Conservation (phyloP, 1,140 invertebrate genomes). For the Archivesica marissinica region DNA sequence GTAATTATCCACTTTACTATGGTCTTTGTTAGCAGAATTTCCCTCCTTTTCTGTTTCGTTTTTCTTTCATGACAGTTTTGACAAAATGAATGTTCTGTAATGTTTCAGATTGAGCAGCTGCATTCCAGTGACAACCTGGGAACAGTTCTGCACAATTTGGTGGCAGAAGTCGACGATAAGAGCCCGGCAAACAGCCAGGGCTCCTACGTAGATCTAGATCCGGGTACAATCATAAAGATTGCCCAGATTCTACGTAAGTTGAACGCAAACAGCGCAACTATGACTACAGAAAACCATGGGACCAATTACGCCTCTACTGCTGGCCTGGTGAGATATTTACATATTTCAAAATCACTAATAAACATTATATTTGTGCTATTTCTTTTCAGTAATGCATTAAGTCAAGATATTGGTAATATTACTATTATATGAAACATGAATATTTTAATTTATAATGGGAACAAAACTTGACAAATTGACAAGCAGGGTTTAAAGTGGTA, state of each 20-base stretch:
- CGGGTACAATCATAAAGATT: constrained; percentile 56
- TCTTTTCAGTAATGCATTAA: no score
- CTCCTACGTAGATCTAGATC: constrained; percentile 53
- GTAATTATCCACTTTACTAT: no score
- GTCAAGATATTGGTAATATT: no score
- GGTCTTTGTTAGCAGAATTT: no score
- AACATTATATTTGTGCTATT: no score
- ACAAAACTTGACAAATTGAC: no score
- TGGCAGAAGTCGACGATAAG: constrained; percentile 52
- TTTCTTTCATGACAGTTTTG: background rate
- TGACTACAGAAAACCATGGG: constrained; percentile 55
- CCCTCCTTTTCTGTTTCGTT: no score
- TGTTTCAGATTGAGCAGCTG: constrained; percentile 54
- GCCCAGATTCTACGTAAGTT: constrained; percentile 54
- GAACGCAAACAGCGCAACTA: constrained; percentile 43
- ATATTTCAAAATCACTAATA: no score
- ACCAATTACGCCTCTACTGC: constrained; percentile 54
- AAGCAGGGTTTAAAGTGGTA: no score
- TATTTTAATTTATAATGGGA: no score
- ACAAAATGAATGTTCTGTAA: background rate
- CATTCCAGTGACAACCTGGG: constrained; percentile 49
- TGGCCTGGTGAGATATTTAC: constrained; percentile 46
- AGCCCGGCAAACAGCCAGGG: constrained; percentile 35
- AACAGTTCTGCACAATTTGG: constrained; percentile 32
- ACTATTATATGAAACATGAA: no score